phyloP scores from a whole-genome alignment of 2,888 invertebrate species.

The Napeogenes sylphis region DNA sequence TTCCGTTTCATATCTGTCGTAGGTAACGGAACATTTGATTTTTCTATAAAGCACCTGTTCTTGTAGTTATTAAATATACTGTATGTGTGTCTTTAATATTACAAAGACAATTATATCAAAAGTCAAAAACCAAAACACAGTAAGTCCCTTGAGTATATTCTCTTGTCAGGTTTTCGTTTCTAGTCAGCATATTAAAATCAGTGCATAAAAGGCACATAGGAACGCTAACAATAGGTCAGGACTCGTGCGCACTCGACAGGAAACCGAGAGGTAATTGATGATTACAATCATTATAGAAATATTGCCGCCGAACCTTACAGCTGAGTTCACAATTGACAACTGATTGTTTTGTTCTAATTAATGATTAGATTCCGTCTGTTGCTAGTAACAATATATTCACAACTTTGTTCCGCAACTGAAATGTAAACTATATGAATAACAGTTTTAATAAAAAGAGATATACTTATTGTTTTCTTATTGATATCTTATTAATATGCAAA shows the following conservation, averaged over 20 bases:
- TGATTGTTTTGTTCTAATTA: conserved; percentile 22
- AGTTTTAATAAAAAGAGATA: too few species aligned
- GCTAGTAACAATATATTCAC: conserved; percentile 1
- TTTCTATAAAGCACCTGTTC: too few species aligned
- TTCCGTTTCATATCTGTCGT: background rate
- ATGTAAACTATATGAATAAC: background rate
- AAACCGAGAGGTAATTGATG: conserved; percentile 30
- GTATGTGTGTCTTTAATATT: too few species aligned
- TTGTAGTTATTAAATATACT: too few species aligned
- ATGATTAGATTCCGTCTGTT: conserved; percentile 6
- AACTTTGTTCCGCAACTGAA: background rate
- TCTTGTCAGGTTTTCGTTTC: conserved; percentile 1
- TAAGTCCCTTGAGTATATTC: background rate
- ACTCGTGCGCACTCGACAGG: conserved; percentile 24
- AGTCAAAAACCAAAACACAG: too few species aligned
- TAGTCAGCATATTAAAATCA: conserved; percentile 1
- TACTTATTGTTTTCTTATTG: too few species aligned
- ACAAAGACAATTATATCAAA: too few species aligned
- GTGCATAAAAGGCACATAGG: background rate
- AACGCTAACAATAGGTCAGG: conserved; percentile 19
- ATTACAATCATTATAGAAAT: conserved; percentile 31
- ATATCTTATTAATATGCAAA: too few species aligned
- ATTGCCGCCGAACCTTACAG: conserved; percentile 22
- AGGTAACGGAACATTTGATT: too few species aligned
- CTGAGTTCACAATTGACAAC: conserved; percentile 31